Conservation (phyloP, 1,140 invertebrate genomes). For the Drosophila ercepeae region DNA sequence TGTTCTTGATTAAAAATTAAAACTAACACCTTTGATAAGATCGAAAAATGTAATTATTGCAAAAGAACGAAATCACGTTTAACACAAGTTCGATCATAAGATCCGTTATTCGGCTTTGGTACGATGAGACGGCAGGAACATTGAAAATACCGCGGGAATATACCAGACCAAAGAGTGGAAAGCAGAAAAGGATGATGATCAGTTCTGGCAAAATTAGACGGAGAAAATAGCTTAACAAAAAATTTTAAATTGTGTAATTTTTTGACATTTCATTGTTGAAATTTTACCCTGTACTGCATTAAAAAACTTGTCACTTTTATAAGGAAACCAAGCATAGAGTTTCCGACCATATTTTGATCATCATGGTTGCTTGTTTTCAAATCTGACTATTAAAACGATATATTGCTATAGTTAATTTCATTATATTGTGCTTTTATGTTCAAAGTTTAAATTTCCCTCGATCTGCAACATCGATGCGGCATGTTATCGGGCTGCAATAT, state of each 20-base stretch:
- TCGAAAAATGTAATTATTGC: conserved; percentile 26
- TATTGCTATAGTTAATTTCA: too few relatives aligned
- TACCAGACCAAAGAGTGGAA: conserved; percentile 1
- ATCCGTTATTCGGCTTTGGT: conserved; percentile 59
- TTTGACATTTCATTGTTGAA: background rate
- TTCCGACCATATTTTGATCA: too few relatives aligned
- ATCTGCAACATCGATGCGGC: background rate
- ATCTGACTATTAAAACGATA: too few relatives aligned
- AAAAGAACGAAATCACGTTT: conserved; percentile 68
- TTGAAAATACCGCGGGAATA: conserved; percentile 20
- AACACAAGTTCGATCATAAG: conserved; percentile 37
- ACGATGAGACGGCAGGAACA: conserved; percentile 16
- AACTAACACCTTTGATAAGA: conserved; percentile 28
- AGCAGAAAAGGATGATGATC: background rate
- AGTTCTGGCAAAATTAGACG: background rate
- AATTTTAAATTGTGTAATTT: background rate
- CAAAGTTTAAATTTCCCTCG: background rate
- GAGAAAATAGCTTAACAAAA: conserved; percentile 2
- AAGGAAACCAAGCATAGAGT: too few relatives aligned
- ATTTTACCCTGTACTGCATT: background rate
- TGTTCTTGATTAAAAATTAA: conserved; percentile 34
- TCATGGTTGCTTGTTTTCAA: too few relatives aligned
- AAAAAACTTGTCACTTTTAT: too few relatives aligned
- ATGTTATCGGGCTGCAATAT: too few relatives aligned
- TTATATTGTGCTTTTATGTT: too few relatives aligned